These are phyloP conservation scores for Phyllotreta cruciferae DNA, from an alignment of 2,888 invertebrate genomes.

Conservation along the genomic window DNA sequence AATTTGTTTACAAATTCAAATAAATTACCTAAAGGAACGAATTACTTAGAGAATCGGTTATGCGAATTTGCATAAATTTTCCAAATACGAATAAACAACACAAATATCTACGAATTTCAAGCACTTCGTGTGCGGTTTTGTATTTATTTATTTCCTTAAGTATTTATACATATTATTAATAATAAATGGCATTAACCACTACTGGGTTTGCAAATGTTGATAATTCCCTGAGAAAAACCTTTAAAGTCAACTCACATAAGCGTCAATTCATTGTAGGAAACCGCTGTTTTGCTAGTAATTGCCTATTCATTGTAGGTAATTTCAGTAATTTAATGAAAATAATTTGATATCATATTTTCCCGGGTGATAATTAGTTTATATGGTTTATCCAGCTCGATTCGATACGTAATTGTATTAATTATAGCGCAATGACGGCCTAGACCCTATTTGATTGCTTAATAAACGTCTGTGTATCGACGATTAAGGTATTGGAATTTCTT, in stretches of 20 bases:
- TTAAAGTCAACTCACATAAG: too few relatives aligned
- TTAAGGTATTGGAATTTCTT: too few relatives aligned
- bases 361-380: conserved; percentile 7
- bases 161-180: too few relatives aligned
- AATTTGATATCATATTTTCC: conserved; percentile 9
- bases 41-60: background rate
- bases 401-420: conserved; percentile 11
- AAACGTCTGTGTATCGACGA: background rate
- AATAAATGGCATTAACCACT: too few relatives aligned
- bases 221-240: too few relatives aligned
- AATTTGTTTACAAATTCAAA: conserved; percentile 10
- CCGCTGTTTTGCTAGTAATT: conserved; percentile 1
- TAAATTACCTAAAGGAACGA: background rate
- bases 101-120: too few relatives aligned
- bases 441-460: conserved; percentile 26
- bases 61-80: background rate
- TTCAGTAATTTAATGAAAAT: conserved; percentile 18
- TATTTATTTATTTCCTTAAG: too few relatives aligned
- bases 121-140: too few relatives aligned
- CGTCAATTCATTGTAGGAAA: too few relatives aligned
- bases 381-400: conserved; percentile 9
- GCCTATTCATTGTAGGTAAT: conserved; percentile 16
- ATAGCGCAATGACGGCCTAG: conserved; percentile 21
- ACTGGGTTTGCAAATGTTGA: too few relatives aligned
- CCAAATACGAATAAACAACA: too few relatives aligned